Base-by-base conservation (phyloP, 2,888 invertebrate species). In the Molanna angustata region DNA sequence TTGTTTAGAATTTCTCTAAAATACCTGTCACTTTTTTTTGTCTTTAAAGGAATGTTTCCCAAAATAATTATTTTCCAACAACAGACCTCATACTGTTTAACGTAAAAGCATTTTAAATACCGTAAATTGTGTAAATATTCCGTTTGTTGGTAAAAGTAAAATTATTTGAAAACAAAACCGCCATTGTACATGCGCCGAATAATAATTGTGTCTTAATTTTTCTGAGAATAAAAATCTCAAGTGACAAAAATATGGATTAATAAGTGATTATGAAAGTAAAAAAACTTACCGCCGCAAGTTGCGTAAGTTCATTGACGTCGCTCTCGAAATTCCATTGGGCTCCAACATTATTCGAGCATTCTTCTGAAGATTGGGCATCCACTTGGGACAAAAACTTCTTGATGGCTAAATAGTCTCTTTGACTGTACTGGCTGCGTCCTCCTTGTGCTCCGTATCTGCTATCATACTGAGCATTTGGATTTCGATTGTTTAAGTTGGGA, bases 261-360 rank as follows among this genome's bases (percentile, higher is more conserved):
- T n/a, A n/a, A n/a, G n/a, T n/a, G n/a, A 27, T 27, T 27, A 27
- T 7, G 11, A 11, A 9, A 37, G 18, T 17, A 16, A 42, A 32
- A 13, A 7, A 40, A 84, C 89, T 87, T 69, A 91, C 92, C 68
- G 91, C 91, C 64, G 88, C 85, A 61, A 88, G 74, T 71, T 92
- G 91, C 1, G 88, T 88, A 41, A 79, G 83, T 67, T 89, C 88
- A 70, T 89, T 90, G 32, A 91, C 89, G 65, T 91, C 86, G 3
- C 91, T 91, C 70, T 92, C 91, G 65, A 90, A 92, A 67, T 86
- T 85, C 92, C 92, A 92, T 65, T 92, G 92, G 1, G 90, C 88
- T 0, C 83, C 86, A n/a, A 92, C 91, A 68, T 91, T 91, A 45
- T 84, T 85, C 0, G 88, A 88, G 64, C 91, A 92, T 68, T 89